Conservation (phyloP, 2,797 vertebrate species). For the Rhinogobio ventralis region DNA sequence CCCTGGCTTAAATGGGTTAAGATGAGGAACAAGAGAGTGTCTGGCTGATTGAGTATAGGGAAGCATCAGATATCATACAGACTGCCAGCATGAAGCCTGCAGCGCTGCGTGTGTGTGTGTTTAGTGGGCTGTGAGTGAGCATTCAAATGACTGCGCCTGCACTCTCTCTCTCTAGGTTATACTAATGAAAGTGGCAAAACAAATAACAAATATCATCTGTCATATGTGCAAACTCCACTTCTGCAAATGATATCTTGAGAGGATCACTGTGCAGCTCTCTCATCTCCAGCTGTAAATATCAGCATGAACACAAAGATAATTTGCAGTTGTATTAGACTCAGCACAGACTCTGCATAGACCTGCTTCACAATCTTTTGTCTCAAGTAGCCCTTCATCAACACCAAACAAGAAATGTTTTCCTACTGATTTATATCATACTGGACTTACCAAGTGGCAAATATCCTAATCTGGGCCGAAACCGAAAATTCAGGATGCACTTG, state of each 20-base stretch:
- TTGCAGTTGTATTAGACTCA: constrained; percentile 3
- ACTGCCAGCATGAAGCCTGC: background rate
- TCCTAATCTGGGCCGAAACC: background rate
- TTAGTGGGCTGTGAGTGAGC: constrained; percentile 11
- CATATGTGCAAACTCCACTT: background rate
- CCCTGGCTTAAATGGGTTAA: constrained; percentile 5
- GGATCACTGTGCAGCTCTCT: background rate
- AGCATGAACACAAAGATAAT: background rate
- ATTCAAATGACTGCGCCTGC: background rate
- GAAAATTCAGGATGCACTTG: background rate
- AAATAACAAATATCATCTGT: constrained; percentile 5
- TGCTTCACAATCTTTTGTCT: background rate
- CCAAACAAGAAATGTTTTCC: background rate
- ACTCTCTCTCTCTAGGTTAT: background rate
- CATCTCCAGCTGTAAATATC: constrained; percentile 5
- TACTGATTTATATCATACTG: background rate
- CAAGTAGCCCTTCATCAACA: background rate
- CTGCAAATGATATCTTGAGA: background rate
- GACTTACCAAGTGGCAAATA: background rate
- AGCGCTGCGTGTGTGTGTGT: background rate
- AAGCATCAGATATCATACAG: constrained; percentile 26
- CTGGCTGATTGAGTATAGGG: background rate
- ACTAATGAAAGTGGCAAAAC: constrained; percentile 11
- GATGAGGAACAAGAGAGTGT: background rate
- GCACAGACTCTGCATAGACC: background rate